Percentiles rank a stretch among this genome's conserved stretches.
Conservation (phyloP, 1,140 invertebrate species). For the Antheraea mylitta region DNA sequence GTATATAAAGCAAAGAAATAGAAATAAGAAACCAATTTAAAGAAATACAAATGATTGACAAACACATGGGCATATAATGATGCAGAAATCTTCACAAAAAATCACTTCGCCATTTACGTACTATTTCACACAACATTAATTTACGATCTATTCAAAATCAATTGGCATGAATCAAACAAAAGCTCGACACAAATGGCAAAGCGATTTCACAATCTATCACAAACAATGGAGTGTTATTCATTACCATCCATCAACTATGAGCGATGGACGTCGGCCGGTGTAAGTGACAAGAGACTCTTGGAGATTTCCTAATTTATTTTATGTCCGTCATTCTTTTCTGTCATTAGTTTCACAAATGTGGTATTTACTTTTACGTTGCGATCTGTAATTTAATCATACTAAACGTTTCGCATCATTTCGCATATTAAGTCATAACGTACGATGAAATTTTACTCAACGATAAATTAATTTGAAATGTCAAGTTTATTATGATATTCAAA, state of each 20-base stretch:
- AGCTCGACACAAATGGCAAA: constrained; percentile 21
- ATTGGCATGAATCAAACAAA: constrained; percentile 15
- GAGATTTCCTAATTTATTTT: constrained; percentile 6
- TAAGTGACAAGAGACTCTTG: constrained; percentile 18
- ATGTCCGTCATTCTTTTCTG: not conserved
- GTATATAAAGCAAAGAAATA: too few species aligned
- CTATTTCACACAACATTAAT: constrained; percentile 1
- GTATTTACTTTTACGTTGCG: not conserved
- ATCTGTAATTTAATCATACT: too few species aligned
- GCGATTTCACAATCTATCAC: constrained; percentile 27
- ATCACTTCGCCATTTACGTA: not conserved
- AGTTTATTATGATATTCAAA: too few species aligned
- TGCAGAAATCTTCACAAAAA: not conserved
- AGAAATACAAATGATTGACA: not conserved
- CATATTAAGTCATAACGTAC: too few species aligned
- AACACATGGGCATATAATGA: not conserved
- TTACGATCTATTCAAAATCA: constrained; percentile 23
- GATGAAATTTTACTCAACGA: too few species aligned
- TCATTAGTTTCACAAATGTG: not conserved
- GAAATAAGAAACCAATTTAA: not conserved
- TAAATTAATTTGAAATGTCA: too few species aligned
- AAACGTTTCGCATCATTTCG: too few species aligned
- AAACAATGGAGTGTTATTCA: constrained; percentile 39
- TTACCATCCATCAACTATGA: constrained; percentile 51
- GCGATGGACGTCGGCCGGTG: constrained; percentile 30